Conservation (phyloP, 2,888 invertebrate genomes). For the Drosophila nigricruria region DNA sequence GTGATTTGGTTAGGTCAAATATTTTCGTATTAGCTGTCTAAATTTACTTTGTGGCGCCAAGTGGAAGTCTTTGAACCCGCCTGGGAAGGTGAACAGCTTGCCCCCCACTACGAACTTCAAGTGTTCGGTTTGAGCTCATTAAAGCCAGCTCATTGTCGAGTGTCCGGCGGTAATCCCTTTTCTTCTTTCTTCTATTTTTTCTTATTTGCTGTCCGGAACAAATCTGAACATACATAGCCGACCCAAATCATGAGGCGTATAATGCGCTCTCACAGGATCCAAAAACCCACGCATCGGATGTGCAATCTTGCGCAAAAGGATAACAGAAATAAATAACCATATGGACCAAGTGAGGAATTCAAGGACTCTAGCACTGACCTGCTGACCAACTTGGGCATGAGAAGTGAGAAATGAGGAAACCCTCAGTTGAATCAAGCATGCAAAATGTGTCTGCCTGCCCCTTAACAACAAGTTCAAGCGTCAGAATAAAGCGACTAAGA, state of each 20-base stretch:
- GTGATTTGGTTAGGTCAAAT: slow-evolving; percentile 63
- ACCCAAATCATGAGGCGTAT: slow-evolving; percentile 63
- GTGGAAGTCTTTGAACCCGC: slow-evolving; percentile 50
- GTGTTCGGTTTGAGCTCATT: slow-evolving; percentile 48
- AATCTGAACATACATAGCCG: slow-evolving; percentile 36
- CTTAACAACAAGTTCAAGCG: slow-evolving; percentile 61
- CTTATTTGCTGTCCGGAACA: slow-evolving; percentile 34
- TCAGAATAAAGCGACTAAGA: slow-evolving; percentile 15
- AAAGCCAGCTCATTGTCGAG: slow-evolving; percentile 38
- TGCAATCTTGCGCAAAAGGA: slow-evolving; percentile 82
- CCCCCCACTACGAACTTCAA: slow-evolving; percentile 21
- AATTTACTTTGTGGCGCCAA: slow-evolving; percentile 68
- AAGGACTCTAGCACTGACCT: slow-evolving; percentile 39
- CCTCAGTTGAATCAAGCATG: slow-evolving; percentile 62
- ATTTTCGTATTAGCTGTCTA: slow-evolving; percentile 43
- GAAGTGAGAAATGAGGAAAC: slow-evolving; percentile 45
- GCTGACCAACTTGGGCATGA: slow-evolving; percentile 61
- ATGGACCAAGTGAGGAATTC: slow-evolving; percentile 25
- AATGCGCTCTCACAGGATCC: slow-evolving; percentile 31
- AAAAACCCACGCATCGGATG: slow-evolving; percentile 62
- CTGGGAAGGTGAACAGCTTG: slow-evolving; percentile 32
- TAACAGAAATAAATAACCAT: slow-evolving; percentile 62
- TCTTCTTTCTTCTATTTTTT: background rate
- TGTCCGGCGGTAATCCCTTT: slow-evolving; percentile 39
- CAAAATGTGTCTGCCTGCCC: slow-evolving; percentile 60